Percentiles rank a stretch among this genome's conserved stretches.
Evolutionary conservation across 1,140 invertebrate genomes (phyloP).

Genomic region (Drosophila prosaltans): DNA sequence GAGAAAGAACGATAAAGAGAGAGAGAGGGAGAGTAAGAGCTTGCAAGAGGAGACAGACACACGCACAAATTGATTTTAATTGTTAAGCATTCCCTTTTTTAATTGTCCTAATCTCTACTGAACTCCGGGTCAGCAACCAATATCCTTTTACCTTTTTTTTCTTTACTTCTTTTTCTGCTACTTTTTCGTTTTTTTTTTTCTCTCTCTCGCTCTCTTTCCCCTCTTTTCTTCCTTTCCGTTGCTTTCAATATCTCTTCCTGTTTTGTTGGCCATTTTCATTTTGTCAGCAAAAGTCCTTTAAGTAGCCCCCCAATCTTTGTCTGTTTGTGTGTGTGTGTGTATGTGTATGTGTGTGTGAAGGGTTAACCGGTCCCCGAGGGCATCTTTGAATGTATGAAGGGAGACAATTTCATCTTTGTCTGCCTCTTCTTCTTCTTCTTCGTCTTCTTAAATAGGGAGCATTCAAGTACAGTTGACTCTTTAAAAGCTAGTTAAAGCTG

Average conservation of each 20-base stretch:
- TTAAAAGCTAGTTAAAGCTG: slow-evolving; percentile 71
- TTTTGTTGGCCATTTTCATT: slow-evolving; percentile 69
- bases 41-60: slow-evolving; percentile 10
- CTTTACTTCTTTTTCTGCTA: neutral
- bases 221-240: neutral
- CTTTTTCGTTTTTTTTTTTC: neutral
- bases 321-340: neutral
- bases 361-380: slow-evolving; percentile 72
- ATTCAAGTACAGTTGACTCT: slow-evolving; percentile 73
- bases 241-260: slow-evolving; percentile 25
- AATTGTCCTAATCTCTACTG: slow-evolving; percentile 75
- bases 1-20: slow-evolving; percentile 10
- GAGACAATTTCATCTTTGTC: slow-evolving; percentile 5
- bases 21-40: neutral
- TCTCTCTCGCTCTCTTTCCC: neutral
- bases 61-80: slow-evolving; percentile 79
- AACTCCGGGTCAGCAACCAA: slow-evolving; percentile 61
- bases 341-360: slow-evolving; percentile 39
- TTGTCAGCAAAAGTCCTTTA: slow-evolving; percentile 78
- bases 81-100: slow-evolving; percentile 80
- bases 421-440: neutral
- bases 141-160: slow-evolving; percentile 61
- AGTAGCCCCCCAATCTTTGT: slow-evolving; percentile 60
- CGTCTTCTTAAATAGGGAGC: slow-evolving; percentile 9
- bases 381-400: slow-evolving; percentile 33